Evolutionary conservation across 1,140 invertebrate genomes (phyloP).

Genomic region (Pseudobourletiella spinata): DNA sequence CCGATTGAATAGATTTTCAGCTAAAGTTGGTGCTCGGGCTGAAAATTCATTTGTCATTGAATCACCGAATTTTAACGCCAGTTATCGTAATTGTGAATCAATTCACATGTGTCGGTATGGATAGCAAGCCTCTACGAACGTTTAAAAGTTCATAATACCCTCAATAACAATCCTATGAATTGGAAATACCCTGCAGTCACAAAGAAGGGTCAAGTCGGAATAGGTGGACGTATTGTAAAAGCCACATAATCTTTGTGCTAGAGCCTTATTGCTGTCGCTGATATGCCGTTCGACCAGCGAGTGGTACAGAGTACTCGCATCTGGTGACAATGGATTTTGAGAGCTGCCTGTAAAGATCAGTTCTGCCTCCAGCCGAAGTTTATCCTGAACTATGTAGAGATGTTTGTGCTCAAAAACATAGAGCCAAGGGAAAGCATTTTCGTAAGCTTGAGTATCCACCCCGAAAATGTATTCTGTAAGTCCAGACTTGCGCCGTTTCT

Average conservation of each 20-base stretch:
- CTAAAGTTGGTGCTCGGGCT: background rate
- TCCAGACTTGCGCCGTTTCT: background rate
- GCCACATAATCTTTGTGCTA: background rate
- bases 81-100: background rate
- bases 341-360: background rate
- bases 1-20: background rate
- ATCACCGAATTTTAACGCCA: background rate
- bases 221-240: background rate
- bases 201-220: background rate
- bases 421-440: background rate
- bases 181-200: background rate
- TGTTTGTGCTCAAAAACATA: background rate
- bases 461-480: conserved; percentile 1
- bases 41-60: background rate
- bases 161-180: background rate
- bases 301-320: no score
- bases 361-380: background rate
- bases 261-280: background rate
- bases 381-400: background rate
- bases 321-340: background rate
- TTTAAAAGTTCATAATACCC: background rate
- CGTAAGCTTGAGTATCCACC: background rate
- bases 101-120: background rate
- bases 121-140: background rate
- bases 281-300: background rate